phyloP scores from a whole-genome alignment of 2,888 invertebrate genomes.

The Dendrolimus pini region DNA sequence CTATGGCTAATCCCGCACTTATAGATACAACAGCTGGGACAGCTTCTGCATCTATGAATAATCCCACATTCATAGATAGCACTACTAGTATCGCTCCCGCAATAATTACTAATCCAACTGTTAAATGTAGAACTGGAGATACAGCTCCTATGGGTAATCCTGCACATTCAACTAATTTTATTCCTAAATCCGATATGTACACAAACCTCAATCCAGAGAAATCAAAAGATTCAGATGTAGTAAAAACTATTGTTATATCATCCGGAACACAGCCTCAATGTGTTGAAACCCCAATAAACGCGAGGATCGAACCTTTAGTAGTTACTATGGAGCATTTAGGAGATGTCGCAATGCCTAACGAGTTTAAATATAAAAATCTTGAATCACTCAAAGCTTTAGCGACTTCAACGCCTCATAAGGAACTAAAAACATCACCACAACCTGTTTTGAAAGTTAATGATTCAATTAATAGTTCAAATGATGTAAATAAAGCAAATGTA shows the following conservation, averaged over 20 bases:
- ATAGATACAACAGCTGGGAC: no score
- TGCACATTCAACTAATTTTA: no score
- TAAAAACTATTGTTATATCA: slow-evolving; percentile 51
- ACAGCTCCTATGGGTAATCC: no score
- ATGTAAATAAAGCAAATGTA: not conserved
- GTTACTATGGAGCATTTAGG: slow-evolving; percentile 6
- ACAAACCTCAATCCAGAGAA: slow-evolving; percentile 19
- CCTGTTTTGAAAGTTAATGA: slow-evolving; percentile 14
- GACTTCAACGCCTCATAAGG: slow-evolving; percentile 57
- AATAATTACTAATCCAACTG: not conserved
- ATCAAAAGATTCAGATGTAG: slow-evolving; percentile 24
- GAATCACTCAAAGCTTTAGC: slow-evolving; percentile 36
- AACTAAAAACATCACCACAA: slow-evolving; percentile 10
- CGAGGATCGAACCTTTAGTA: slow-evolving; percentile 7
- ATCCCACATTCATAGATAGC: no score
- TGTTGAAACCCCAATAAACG: slow-evolving; percentile 8
- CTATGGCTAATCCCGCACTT: no score
- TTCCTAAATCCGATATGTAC: slow-evolving; percentile 9
- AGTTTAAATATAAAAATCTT: slow-evolving; percentile 12
- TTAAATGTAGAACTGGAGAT: not conserved
- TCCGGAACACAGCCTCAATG: slow-evolving; percentile 36
- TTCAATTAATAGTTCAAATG: slow-evolving; percentile 7
- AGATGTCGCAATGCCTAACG: not conserved
- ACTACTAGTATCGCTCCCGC: not conserved
- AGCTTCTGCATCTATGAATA: no score